Evolutionary conservation across 2,113 vertebrate species (phyloP).

Genomic region (Struthio camelus): DNA sequence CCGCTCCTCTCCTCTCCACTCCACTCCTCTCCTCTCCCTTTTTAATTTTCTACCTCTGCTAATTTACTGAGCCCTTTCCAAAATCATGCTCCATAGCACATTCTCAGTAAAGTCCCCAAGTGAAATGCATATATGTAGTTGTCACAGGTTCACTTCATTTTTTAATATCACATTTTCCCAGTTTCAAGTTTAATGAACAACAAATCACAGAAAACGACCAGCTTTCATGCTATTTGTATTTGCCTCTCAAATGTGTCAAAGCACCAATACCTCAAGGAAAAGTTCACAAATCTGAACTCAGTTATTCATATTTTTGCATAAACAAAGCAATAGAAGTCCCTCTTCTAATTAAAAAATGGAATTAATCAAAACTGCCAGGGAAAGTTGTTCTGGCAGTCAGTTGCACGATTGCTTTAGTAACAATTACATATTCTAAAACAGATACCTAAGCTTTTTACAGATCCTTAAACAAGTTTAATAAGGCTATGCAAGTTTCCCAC

Average conservation of each 20-base stretch:
- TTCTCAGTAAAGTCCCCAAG: slow-evolving; percentile 13
- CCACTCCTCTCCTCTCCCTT: not conserved
- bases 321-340: not conserved
- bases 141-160: not conserved
- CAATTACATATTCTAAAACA: not conserved
- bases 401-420: not conserved
- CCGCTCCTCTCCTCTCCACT: not conserved
- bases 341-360: not conserved
- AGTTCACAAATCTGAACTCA: not conserved
- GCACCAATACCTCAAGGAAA: not conserved
- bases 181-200: not conserved
- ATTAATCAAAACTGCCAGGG: not conserved
- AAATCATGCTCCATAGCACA: not conserved
- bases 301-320: not conserved
- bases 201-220: slow-evolving; percentile 19
- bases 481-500: not conserved
- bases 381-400: not conserved
- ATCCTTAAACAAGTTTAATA: not conserved
- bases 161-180: not conserved
- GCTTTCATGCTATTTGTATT: slow-evolving; percentile 21
- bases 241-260: not conserved
- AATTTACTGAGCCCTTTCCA: slow-evolving; percentile 43
- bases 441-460: not conserved
- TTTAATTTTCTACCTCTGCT: slow-evolving; percentile 31
- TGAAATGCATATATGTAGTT: not conserved